Percentiles rank a stretch among this genome's conserved stretches.
Evolutionary conservation across 35 echinoderm and acorn worm genomes (phyloP).

Genomic region (Ophiothrix spiculata): DNA sequence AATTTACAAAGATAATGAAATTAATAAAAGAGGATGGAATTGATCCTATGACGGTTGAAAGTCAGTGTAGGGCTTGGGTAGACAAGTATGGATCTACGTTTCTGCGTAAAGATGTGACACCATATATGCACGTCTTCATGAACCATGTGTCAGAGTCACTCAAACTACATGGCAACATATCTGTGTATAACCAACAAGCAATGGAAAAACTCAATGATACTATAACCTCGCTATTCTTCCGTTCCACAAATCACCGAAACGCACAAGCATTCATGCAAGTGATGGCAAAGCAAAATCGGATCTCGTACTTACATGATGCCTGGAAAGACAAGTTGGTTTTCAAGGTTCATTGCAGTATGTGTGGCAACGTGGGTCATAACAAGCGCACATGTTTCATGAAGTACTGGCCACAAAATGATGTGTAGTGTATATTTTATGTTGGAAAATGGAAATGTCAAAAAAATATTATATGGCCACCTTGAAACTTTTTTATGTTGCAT

Average conservation of each 20-base stretch:
- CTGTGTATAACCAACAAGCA: conserved; percentile 46
- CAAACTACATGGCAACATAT: conserved; percentile 40
- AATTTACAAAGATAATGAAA: conserved; percentile 17
- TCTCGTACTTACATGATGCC: not conserved
- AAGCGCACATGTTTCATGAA: conserved; percentile 10
- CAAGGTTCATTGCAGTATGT: not conserved
- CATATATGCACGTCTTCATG: conserved; percentile 63
- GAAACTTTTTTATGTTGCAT: too few species aligned
- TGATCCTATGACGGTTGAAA: conserved; percentile 9
- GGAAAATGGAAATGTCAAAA: too few species aligned
- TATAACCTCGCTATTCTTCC: conserved; percentile 24
- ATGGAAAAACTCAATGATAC: conserved; percentile 54
- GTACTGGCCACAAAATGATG: not conserved
- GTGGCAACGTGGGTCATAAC: conserved; percentile 20
- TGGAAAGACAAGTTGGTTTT: not conserved
- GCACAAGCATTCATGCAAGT: conserved; percentile 14
- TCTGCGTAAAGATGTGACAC: conserved; percentile 62
- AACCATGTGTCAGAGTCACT: conserved; percentile 59
- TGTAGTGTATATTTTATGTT: too few species aligned
- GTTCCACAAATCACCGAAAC: conserved; percentile 12
- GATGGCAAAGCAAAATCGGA: conserved; percentile 33
- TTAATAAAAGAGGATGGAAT: conserved; percentile 1
- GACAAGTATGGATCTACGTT: conserved; percentile 25
- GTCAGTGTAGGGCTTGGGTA: conserved; percentile 37
- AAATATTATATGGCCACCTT: too few species aligned